Conservation (phyloP, 2,113 vertebrate genomes). For the Corvus hawaiiensis region DNA sequence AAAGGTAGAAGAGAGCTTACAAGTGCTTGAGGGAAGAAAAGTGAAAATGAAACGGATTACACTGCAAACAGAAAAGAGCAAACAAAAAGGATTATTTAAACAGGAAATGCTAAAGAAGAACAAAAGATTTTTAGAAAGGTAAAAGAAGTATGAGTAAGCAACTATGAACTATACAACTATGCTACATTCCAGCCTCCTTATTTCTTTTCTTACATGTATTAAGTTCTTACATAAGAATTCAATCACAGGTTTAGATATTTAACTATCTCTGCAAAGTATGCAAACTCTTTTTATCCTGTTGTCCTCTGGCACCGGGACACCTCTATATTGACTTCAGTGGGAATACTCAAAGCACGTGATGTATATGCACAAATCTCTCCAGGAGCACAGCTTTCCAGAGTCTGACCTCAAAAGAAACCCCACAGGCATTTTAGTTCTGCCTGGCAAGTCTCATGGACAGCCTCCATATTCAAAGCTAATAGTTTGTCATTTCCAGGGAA, state of each 20-base stretch:
- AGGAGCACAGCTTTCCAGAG: background rate
- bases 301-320: background rate
- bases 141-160: background rate
- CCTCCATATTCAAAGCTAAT: background rate
- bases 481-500: background rate
- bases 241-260: background rate
- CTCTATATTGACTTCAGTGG: background rate
- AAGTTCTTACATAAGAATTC: background rate
- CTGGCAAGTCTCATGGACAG: background rate
- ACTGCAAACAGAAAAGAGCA: background rate
- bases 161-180: background rate
- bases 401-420: background rate
- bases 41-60: slow-evolving; percentile 28
- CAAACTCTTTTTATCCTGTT: background rate
- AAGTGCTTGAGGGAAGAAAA: background rate
- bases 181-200: background rate
- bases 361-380: background rate
- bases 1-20: slow-evolving; percentile 3
- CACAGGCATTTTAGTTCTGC: background rate
- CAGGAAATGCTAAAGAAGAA: background rate
- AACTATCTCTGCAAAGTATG: background rate
- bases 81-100: background rate
- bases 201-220: background rate
- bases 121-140: background rate
- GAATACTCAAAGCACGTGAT: background rate